Evolutionary conservation across 2,797 vertebrate genomes (phyloP), one percentile per base, ranked within the genome.

Genomic region (Ptychadena robeensis): DNA sequence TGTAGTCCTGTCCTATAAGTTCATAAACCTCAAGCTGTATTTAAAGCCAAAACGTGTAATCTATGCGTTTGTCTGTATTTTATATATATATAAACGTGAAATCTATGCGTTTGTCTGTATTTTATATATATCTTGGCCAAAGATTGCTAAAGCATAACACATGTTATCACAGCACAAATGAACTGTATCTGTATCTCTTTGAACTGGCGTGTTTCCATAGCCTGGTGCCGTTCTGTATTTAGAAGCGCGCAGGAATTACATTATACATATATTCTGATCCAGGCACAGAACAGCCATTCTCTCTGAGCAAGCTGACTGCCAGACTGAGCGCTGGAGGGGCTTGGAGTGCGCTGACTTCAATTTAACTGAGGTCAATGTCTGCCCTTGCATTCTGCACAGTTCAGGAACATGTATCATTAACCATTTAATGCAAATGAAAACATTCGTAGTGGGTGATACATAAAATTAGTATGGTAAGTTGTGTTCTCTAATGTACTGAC

Each of bases 291-390:
- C 74, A n/a, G 59, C 25, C 73, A 44, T 65, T 37, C 11, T 32
- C 15, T 44, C 30, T 67, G 53, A 78, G 44, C 64, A 32, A 66
- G 14, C 30, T 65, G 63, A 44, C 31, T 9, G 63, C 63, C 74
- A 66, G 37, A 48, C 74, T 66, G 22, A 31, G 64, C 38, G 80
- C 80, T 68, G 14, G 8, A 68, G 80, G 71, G 64, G 57, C 1
- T 59, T 38, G 53, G 38, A 27, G 57, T 80, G 79, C 27, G 27
- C 4, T 72, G 79, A 75, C 71, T 66, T 73, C 38, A 73, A 81
- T 74, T 67, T 68, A 35, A 59, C 80, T 10, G 64, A 53, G 57
- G 44, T 75, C 80, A 75, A 37, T 40, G 31, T 69, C 30, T 32
- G 32, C 11, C 34, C 53, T 30, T 66, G 27, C 27, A 38, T 30